Evolutionary conservation across 1,140 invertebrate species (phyloP).

Genomic region (Antheraea mylitta): DNA sequence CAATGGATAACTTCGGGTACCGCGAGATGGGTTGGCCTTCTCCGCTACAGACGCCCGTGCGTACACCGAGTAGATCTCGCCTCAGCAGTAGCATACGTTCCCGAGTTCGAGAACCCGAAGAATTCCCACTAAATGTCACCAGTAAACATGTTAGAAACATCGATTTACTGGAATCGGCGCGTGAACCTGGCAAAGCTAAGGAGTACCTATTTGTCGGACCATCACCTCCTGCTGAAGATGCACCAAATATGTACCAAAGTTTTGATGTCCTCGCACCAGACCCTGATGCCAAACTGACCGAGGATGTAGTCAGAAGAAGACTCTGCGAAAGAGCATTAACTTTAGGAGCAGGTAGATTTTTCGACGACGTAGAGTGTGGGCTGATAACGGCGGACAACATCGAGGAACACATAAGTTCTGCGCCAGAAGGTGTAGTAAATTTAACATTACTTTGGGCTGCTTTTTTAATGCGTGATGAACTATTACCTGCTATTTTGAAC

Average conservation of each 20-base stretch:
- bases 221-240: constrained; percentile 81
- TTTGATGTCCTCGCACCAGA: constrained; percentile 80
- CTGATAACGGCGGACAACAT: constrained; percentile 75
- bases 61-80: constrained; percentile 42
- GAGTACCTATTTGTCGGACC: constrained; percentile 82
- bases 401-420: constrained; percentile 63
- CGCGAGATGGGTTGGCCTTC: constrained; percentile 69
- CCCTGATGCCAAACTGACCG: constrained; percentile 81
- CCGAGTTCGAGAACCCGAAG: constrained; percentile 54
- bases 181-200: constrained; percentile 56
- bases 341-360: constrained; percentile 79
- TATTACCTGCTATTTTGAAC: constrained; percentile 71
- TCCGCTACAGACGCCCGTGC: constrained; percentile 47
- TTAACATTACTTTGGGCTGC: constrained; percentile 65
- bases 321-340: constrained; percentile 81
- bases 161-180: constrained; percentile 59
- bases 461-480: constrained; percentile 76
- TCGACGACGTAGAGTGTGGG: constrained; percentile 82
- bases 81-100: constrained; percentile 48
- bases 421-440: constrained; percentile 68
- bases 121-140: constrained; percentile 54
- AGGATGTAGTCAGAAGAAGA: constrained; percentile 80
- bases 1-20: constrained; percentile 70
- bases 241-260: constrained; percentile 82
- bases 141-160: constrained; percentile 61